Base-by-base conservation (phyloP, 2,797 vertebrate species). In the Aselliscus stoliczkanus region DNA sequence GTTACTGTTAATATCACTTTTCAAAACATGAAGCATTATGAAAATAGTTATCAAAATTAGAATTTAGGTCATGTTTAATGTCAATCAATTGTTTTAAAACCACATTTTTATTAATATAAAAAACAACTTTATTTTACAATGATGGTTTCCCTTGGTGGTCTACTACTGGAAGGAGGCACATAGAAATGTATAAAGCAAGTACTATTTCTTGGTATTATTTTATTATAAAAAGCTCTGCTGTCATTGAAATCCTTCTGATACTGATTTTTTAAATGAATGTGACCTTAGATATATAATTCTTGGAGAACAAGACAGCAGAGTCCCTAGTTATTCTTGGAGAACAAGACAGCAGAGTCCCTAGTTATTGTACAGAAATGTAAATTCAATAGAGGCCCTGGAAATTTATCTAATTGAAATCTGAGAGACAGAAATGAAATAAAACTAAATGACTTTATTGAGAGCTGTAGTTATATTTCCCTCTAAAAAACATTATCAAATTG, bases 31-130 rank as follows among this genome's bases (percentile, higher is more conserved):
- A 87, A 83, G 42, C n/a, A 56, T 29, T 39, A 84, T 75, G 21
- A 84, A 67, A 94, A 86, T 52, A 65, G 23, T 62, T 56, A 39
- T 81, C 69, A 89, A 86, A 93, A 80, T 47, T 44, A 92, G 69
- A 70, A 39, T 29, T 83, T 12, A 50, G 17, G 54, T 69, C 50
- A 56, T 34, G 39, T 50, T 88, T 69, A 89, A 60, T 50, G 21
- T 44, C 76, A 91, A 80, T 73, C 11, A 60, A 39, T 27, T 88
- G 50, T 73, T 93, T 95, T 80, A 88, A 95, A 97, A 67, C 21
- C 27, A 81, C 27, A 85, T 44, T 73, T 42, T 83, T 34, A 54
- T 47, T 62, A 75, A 79, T 18, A 82, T 34, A 58, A 95, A 65
- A 87, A 70, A 31, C 25, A 50, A 7, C 58, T 65, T 56, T 34